These are phyloP conservation scores for Conus betulinus DNA, from an alignment of 1,140 invertebrate genomes.

Conservation along the genomic window DNA sequence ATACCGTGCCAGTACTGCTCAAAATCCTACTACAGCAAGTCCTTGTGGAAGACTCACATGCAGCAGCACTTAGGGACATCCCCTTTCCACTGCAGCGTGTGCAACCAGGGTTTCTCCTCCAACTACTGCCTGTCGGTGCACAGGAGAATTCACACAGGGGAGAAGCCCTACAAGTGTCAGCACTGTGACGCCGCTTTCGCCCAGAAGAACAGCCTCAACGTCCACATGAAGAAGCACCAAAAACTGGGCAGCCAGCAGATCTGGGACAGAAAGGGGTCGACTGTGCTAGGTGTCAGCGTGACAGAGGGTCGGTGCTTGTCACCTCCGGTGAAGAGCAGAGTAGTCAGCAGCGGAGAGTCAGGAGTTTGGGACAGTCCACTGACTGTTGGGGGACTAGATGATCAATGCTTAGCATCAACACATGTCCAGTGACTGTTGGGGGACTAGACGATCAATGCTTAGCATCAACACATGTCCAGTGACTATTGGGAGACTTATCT, in stretches of 20 bases:
- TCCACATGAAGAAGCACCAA: constrained; percentile 36
- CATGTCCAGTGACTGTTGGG: no score
- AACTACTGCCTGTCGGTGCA: constrained; percentile 36
- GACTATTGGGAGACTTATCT: no score
- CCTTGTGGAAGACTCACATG: constrained; percentile 33
- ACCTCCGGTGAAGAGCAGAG: no score
- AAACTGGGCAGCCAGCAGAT: not conserved
- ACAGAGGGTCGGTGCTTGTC: no score
- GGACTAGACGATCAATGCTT: no score
- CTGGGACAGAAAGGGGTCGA: no score
- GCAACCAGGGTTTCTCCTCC: constrained; percentile 44
- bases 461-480: no score
- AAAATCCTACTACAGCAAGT: constrained; percentile 21
- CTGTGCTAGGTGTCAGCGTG: no score
- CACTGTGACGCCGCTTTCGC: constrained; percentile 29
- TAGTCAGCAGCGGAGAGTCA: no score
- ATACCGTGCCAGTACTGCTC: constrained; percentile 26
- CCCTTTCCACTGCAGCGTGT: constrained; percentile 47
- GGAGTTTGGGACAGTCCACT: no score
- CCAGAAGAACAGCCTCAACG: constrained; percentile 33
- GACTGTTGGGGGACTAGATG: no score
- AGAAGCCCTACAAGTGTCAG: constrained; percentile 77
- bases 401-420: no score
- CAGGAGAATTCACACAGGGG: constrained; percentile 82
- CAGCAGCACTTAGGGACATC: constrained; percentile 40